These are phyloP conservation scores for Hydriomena furcata DNA, from an alignment of 2,888 invertebrate genomes.

Conservation along the genomic window DNA sequence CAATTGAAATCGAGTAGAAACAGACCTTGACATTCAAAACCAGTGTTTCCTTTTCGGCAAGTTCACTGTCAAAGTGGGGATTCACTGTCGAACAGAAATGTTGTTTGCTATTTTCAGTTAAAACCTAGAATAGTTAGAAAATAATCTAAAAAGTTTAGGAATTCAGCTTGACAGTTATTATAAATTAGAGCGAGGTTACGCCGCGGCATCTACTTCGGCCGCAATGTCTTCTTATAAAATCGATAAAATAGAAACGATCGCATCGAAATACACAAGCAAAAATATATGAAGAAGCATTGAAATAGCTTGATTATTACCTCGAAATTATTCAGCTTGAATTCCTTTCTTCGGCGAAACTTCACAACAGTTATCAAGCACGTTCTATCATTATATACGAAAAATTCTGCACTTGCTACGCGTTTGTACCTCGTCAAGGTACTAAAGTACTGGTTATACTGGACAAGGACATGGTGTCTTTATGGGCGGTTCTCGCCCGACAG, in stretches of 20 bases:
- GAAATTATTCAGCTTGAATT: constrained; percentile 68
- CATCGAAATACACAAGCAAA: constrained; percentile 48
- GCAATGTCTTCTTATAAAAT: constrained; percentile 69
- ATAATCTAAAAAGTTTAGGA: constrained; percentile 4
- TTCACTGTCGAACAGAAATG: neutral
- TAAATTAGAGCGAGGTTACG: constrained; percentile 74
- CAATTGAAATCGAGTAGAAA: neutral
- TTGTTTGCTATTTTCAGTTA: too few species aligned
- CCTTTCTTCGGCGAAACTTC: constrained; percentile 19
- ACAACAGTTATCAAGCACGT: neutral
- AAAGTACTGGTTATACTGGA: constrained; percentile 4
- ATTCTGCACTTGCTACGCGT: constrained; percentile 1
- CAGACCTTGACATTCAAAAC: constrained; percentile 5
- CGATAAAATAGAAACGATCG: constrained; percentile 63
- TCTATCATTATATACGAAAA: neutral
- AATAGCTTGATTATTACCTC: constrained; percentile 53
- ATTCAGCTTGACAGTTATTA: constrained; percentile 30
- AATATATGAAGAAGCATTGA: constrained; percentile 29
- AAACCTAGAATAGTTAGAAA: neutral
- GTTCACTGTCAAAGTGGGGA: neutral
- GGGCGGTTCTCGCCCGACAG: constrained; percentile 21
- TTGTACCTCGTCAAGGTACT: constrained; percentile 4
- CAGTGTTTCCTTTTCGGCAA: neutral
- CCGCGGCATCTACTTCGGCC: constrained; percentile 56
- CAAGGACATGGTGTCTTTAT: constrained; percentile 19